A percentile compares a stretch with the other conserved stretches of the same genome.
Conservation (phyloP, 2,888 invertebrate species). For the Hirudinaria manillensis region DNA sequence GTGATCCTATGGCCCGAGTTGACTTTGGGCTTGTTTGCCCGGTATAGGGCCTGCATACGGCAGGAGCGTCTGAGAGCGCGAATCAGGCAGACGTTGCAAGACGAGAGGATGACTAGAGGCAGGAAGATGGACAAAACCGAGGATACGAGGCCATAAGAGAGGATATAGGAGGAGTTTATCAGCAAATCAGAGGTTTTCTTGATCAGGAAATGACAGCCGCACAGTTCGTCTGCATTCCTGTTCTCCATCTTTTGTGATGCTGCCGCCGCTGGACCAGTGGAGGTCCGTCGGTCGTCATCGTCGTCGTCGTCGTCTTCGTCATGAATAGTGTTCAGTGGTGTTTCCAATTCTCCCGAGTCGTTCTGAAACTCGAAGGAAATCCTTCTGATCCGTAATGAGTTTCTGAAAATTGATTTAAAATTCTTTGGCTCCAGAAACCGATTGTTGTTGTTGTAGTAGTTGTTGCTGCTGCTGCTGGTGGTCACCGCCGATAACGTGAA, state of each 20-base stretch:
- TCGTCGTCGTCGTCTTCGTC: no score
- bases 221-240: not conserved
- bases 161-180: constrained; percentile 39
- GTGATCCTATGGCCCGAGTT: constrained; percentile 46
- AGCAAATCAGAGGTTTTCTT: constrained; percentile 21
- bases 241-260: not conserved
- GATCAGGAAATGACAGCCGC: constrained; percentile 32
- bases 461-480: no score
- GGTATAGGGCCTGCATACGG: constrained; percentile 42
- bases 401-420: no score
- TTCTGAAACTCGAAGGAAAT: no score
- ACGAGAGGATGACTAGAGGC: constrained; percentile 47
- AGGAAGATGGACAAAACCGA: constrained; percentile 47
- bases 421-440: no score
- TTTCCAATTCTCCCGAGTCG: no score
- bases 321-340: no score
- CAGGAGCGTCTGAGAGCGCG: constrained; percentile 47
- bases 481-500: no score
- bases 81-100: constrained; percentile 49
- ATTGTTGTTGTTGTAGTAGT: no score
- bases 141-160: constrained; percentile 45
- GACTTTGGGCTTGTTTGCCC: constrained; percentile 40
- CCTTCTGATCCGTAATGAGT: no score
- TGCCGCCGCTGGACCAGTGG: no score
- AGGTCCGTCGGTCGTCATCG: no score